Conservation (phyloP, 2,113 vertebrate genomes). For the Zosterops japonicus region DNA sequence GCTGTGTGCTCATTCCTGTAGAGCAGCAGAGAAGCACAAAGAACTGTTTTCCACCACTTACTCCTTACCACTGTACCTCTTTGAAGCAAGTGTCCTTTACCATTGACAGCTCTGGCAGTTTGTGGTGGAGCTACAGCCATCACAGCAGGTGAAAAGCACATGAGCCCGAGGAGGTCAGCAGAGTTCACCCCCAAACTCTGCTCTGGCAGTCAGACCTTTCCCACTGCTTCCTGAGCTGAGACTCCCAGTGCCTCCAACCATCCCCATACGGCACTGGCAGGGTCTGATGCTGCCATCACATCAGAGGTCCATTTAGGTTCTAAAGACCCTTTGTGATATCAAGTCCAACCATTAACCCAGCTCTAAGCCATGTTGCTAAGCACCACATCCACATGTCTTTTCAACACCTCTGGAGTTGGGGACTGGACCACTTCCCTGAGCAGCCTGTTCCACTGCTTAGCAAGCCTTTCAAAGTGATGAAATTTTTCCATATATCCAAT, state of each 20-base stretch:
- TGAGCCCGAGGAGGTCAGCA: not conserved
- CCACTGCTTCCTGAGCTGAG: not conserved
- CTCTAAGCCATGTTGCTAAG: not conserved
- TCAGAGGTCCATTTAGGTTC: not conserved
- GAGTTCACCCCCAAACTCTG: not conserved
- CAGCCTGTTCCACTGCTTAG: not conserved
- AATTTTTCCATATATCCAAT: not conserved
- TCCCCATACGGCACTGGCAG: accelerated
- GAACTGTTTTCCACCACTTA: not conserved
- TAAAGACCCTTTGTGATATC: not conserved
- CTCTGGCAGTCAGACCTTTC: not conserved
- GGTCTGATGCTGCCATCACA: not conserved
- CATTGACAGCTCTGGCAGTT: not conserved
- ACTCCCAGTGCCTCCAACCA: not conserved
- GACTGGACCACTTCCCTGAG: not conserved
- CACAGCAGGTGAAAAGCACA: not conserved
- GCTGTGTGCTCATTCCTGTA: not conserved
- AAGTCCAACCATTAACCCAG: not conserved
- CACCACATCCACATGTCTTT: accelerated
- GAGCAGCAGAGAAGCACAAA: not conserved
- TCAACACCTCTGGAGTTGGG: not conserved
- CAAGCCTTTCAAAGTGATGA: not conserved
- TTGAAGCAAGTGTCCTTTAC: not conserved
- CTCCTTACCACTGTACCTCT: not conserved
- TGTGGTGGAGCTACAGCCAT: not conserved